Base-by-base conservation (phyloP, 2,113 vertebrate genomes). In the Oxygymnocypris stewartii region DNA sequence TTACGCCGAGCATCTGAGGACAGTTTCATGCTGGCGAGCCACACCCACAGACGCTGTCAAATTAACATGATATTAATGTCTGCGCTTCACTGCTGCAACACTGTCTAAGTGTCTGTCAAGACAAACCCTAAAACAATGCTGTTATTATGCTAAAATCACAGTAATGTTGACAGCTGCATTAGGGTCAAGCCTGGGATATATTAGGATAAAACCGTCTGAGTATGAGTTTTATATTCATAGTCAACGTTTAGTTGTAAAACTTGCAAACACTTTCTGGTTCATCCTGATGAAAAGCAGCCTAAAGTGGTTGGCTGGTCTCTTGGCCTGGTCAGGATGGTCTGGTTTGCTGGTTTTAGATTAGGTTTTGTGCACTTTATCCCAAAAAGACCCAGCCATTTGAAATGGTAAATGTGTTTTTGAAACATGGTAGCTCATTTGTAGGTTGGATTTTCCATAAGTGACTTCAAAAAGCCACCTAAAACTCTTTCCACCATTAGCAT, bases 11-110 rank as follows among this genome's bases (percentile, higher is more conserved):
- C n/a, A 6, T 35, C 23, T 80, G 54, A 40, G 20, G 35, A 80
- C 54, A 80, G 54, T 61, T 80, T 42, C 57, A 80, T 42, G n/a
- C 20, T 61, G 35, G 10, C 13, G 12, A 80, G 11, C 20, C 11
- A n/a, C n/a, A n/a, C n/a, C n/a, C n/a, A 80, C 18, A 23, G 49
- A 78, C 18, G 35, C 18, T 37, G 49, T 23, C 18, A 61, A 40
- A 80, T 80, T 42, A 80, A 80, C 2, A 12, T 61, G 51, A 23
- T 40, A n/a, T 79, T 61, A 61, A 37, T 14, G 51, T 42, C 69
- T 40, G 1, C 0, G 18, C 11, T 4, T 73, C 47, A 37, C 14
- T 35, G 44, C n/a, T 51, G 14, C 7, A 78, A 51, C 14, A 18
- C 4, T 28, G 49, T 35, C 67, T 57, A 57, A 57, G 35, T 40